Percentiles rank a stretch among this genome's conserved stretches.
Conservation (phyloP, 2,888 invertebrate species). For the Xanthia icteritia region DNA sequence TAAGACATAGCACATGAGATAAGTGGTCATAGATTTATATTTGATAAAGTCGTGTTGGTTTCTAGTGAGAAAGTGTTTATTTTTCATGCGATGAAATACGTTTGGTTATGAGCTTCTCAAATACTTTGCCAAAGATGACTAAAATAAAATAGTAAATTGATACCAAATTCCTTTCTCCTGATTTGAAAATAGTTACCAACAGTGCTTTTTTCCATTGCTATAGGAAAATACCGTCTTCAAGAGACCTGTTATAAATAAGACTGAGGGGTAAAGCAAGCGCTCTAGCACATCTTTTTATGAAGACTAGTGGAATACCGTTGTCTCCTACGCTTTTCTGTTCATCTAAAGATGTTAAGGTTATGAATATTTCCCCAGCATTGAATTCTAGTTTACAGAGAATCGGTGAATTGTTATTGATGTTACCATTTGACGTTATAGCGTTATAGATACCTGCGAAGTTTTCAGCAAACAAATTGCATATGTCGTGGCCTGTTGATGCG, state of each 20-base stretch:
- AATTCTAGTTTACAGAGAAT: not conserved
- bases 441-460: not conserved
- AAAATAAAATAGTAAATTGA: not conserved
- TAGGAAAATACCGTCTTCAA: not conserved
- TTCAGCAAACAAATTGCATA: not conserved
- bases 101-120: not conserved
- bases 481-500: not conserved
- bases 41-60: not conserved
- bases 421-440: not conserved
- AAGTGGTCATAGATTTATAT: not conserved
- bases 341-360: not conserved
- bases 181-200: not conserved
- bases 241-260: too few relatives aligned
- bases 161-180: not conserved
- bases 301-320: too few relatives aligned
- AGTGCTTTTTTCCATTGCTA: not conserved
- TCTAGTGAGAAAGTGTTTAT: not conserved
- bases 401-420: not conserved
- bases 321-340: too few relatives aligned
- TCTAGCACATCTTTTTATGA: too few relatives aligned
- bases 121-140: not conserved
- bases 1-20: not conserved
- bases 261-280: too few relatives aligned
- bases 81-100: not conserved
- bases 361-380: not conserved